phyloP scores from a whole-genome alignment of 2,797 vertebrate genomes.

The Tangara arthus region DNA sequence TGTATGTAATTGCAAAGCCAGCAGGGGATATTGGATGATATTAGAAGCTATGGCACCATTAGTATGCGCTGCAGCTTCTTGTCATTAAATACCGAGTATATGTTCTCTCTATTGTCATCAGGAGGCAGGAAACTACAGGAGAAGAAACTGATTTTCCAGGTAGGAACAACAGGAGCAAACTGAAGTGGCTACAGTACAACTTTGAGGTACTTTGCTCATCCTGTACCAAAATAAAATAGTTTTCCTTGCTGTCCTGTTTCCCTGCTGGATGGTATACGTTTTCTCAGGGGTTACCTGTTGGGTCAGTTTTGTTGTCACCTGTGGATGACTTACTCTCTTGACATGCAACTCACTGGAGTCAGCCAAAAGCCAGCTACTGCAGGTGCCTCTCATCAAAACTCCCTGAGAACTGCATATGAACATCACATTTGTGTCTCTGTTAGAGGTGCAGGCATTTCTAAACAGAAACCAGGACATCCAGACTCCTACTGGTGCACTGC shows the following conservation, averaged over 20 bases:
- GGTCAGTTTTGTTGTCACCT: neutral
- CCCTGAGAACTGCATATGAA: accelerated
- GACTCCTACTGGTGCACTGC: neutral
- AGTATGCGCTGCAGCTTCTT: slow-evolving; percentile 51
- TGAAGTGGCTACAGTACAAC: neutral
- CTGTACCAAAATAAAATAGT: neutral
- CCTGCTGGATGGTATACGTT: accelerated
- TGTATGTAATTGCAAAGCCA: slow-evolving; percentile 62
- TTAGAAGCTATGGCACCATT: slow-evolving; percentile 58
- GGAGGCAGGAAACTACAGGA: neutral
- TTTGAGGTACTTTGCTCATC: neutral
- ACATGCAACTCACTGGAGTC: neutral
- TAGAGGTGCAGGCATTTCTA: neutral
- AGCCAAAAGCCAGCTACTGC: neutral
- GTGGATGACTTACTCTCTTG: neutral
- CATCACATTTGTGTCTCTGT: neutral
- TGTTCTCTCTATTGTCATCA: slow-evolving; percentile 33
- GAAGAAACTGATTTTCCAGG: neutral
- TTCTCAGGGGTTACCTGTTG: neutral
- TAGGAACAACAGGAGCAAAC: neutral
- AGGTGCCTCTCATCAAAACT: neutral
- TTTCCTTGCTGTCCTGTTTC: neutral
- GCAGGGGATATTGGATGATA: slow-evolving; percentile 64
- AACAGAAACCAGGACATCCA: neutral
- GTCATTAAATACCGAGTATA: slow-evolving; percentile 10